These are phyloP conservation scores for Orchesellides sinensis DNA, from an alignment of 2,888 invertebrate genomes.

Conservation along the genomic window DNA sequence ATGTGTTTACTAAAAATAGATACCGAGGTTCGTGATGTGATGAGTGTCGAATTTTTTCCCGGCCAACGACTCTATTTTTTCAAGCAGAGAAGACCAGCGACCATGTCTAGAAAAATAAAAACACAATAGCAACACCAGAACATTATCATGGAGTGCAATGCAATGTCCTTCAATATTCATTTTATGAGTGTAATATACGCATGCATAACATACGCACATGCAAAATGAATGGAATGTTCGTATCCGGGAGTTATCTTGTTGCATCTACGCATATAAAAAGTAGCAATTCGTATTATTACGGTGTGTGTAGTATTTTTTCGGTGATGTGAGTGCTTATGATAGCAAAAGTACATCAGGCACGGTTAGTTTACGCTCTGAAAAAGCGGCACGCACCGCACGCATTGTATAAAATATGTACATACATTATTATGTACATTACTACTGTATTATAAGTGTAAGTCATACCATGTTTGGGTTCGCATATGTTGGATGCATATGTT, in stretches of 20 bases:
- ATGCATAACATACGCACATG: conserved; percentile 11
- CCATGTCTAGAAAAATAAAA: too few species aligned
- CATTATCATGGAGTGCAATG: neutral
- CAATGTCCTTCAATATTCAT: conserved; percentile 17
- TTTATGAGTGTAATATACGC: conserved; percentile 25
- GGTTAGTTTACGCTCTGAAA: too few species aligned
- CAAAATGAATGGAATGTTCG: conserved; percentile 5
- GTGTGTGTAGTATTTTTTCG: too few species aligned
- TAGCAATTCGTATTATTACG: neutral
- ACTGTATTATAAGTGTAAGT: too few species aligned
- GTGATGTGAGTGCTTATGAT: too few species aligned
- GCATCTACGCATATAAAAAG: neutral
- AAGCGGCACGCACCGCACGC: too few species aligned
- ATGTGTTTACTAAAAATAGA: neutral
- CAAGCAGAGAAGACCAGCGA: neutral
- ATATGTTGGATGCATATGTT: too few species aligned
- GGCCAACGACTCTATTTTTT: neutral
- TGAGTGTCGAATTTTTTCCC: neutral
- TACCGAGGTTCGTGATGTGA: neutral
- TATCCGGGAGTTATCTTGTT: neutral
- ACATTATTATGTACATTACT: too few species aligned
- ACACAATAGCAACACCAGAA: too few species aligned
- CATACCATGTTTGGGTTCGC: too few species aligned
- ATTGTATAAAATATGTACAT: too few species aligned
- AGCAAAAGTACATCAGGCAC: too few species aligned